phyloP scores from a whole-genome alignment of 2,113 vertebrate species.

The Macquaria ambigua region DNA sequence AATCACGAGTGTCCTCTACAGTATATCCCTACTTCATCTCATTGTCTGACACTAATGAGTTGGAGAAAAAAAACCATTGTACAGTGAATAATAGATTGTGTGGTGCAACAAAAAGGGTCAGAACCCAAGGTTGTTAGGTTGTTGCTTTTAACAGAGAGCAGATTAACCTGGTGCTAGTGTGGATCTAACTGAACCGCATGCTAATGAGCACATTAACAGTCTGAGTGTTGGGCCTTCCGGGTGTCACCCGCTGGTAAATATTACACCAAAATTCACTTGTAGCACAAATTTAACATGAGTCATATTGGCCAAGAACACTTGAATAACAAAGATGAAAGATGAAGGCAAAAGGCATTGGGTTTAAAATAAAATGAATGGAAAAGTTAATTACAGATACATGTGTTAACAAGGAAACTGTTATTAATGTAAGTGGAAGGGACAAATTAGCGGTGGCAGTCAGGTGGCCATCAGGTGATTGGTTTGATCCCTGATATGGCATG shows the following conservation, averaged over 20 bases:
- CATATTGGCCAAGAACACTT: not conserved
- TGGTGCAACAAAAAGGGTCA: conserved; percentile 42
- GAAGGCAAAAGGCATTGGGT: not conserved
- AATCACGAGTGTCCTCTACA: conserved; percentile 45
- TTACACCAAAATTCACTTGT: not conserved
- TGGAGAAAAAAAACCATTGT: conserved; percentile 8
- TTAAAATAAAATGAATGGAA: not conserved
- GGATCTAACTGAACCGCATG: conserved; percentile 24
- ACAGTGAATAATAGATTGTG: conserved; percentile 44
- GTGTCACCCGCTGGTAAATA: not conserved
- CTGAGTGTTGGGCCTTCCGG: not conserved
- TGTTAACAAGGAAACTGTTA: not conserved
- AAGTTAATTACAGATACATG: not conserved
- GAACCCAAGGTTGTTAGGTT: conserved; percentile 50
- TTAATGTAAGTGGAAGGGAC: not conserved
- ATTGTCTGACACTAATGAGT: conserved; percentile 59
- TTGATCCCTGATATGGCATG: not conserved
- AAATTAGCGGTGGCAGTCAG: not conserved
- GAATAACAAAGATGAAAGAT: not conserved
- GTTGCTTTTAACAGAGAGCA: conserved; percentile 39
- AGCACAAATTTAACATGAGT: not conserved
- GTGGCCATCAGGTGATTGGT: not conserved
- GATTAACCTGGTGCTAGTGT: conserved; percentile 43
- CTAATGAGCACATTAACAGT: conserved; percentile 36
- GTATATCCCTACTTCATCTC: conserved; percentile 47